Conservation (phyloP, 92 coral and sea anemone species). For the Meandrina meandrites region DNA sequence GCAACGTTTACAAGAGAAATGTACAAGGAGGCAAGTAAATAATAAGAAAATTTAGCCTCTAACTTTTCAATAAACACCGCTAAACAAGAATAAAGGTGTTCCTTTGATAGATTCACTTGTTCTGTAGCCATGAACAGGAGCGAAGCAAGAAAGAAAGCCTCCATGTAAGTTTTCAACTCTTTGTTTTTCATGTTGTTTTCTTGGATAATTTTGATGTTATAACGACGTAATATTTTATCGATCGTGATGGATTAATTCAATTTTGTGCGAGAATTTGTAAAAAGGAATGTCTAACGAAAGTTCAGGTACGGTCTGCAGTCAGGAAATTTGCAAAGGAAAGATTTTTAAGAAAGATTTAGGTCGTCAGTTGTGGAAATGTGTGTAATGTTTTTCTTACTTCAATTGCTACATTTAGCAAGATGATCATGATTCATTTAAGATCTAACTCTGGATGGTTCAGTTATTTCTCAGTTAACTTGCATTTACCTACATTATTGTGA, state of each 20-base stretch:
- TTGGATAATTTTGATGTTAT: background rate
- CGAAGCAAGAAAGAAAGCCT: conserved; percentile 72
- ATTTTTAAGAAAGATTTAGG: no score
- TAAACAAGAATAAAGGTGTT: background rate
- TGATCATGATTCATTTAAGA: background rate
- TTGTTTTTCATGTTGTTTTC: background rate
- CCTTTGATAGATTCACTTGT: background rate
- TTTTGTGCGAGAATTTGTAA: background rate
- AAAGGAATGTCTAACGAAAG: background rate
- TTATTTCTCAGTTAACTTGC: background rate
- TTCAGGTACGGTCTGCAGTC: background rate
- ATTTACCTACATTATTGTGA: no score
- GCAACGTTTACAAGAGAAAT: conserved; percentile 73
- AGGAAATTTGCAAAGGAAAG: no score
- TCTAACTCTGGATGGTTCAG: background rate
- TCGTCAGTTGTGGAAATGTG: no score
- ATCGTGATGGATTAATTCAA: background rate
- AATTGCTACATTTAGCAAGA: background rate
- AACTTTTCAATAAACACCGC: background rate
- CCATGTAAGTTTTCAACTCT: conserved; percentile 54
- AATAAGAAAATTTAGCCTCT: background rate
- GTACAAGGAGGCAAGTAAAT: conserved; percentile 16
- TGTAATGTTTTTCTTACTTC: background rate
- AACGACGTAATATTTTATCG: background rate
- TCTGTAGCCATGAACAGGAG: conserved; percentile 70